Percentiles rank a stretch among this genome's conserved stretches.
These are phyloP conservation scores for Antheraea mylitta DNA, from an alignment of 1,140 invertebrate species.

Conservation along the genomic window DNA sequence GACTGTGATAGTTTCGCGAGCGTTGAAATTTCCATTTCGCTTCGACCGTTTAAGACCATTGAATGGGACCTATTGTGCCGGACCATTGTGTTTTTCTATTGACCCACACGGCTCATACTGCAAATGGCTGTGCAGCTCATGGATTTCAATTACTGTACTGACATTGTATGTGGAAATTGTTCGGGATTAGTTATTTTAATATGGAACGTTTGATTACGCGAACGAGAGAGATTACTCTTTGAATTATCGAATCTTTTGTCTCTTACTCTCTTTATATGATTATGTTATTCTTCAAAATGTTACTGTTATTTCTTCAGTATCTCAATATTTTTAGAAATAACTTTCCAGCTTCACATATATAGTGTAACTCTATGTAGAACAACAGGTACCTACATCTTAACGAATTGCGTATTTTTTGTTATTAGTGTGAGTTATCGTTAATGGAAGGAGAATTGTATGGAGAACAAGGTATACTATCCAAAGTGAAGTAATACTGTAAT, in stretches of 20 bases:
- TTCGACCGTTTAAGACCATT: conserved; percentile 44
- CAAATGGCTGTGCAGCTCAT: conserved; percentile 32
- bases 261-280: too few relatives aligned
- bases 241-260: neutral
- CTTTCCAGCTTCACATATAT: too few relatives aligned
- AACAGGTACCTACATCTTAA: too few relatives aligned
- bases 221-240: conserved; percentile 6
- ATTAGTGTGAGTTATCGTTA: too few relatives aligned
- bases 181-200: conserved; percentile 35
- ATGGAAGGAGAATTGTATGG: too few relatives aligned
- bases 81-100: conserved; percentile 51
- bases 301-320: too few relatives aligned
- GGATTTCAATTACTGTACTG: conserved; percentile 46
- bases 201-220: conserved; percentile 9
- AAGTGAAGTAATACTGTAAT: too few relatives aligned
- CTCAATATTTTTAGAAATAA: too few relatives aligned
- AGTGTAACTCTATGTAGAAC: too few relatives aligned
- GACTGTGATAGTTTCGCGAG: conserved; percentile 33
- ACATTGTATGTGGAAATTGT: conserved; percentile 32
- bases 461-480: too few relatives aligned
- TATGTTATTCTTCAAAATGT: too few relatives aligned
- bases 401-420: too few relatives aligned
- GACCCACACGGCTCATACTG: conserved; percentile 37
- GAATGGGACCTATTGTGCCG: conserved; percentile 41
- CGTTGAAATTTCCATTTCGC: conserved; percentile 50